phyloP scores from a whole-genome alignment of 2,888 invertebrate genomes.

The Busseola fusca region DNA sequence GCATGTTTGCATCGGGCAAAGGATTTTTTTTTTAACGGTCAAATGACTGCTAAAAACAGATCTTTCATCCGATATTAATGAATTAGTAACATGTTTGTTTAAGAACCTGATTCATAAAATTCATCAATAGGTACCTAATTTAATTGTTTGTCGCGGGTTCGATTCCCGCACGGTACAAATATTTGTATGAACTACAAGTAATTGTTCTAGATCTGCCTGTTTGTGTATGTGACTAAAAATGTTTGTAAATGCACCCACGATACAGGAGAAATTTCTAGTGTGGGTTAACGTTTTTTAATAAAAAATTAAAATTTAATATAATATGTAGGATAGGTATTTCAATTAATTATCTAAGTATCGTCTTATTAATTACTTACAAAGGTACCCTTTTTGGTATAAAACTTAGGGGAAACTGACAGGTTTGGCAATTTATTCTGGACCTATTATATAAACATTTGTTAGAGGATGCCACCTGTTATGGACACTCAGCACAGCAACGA shows the following conservation, averaged over 20 bases:
- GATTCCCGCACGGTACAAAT: too few species aligned
- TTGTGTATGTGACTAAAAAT: too few species aligned
- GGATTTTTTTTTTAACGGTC: neutral
- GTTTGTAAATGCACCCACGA: too few species aligned
- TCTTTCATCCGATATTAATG: neutral
- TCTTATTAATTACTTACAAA: neutral
- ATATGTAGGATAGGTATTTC: too few species aligned
- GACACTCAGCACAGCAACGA: neutral
- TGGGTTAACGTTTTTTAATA: too few species aligned
- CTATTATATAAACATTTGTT: slow-evolving; percentile 13
- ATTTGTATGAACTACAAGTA: too few species aligned
- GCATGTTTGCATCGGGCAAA: neutral
- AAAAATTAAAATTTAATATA: too few species aligned
- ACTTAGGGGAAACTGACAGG: neutral
- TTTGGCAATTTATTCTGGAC: slow-evolving; percentile 10
- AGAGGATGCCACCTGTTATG: slow-evolving; percentile 20
- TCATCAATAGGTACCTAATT: too few species aligned
- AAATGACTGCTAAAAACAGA: neutral
- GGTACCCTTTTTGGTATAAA: neutral
- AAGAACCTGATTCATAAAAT: neutral
- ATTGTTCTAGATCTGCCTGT: too few species aligned
- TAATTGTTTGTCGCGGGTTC: too few species aligned
- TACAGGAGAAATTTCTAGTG: too few species aligned
- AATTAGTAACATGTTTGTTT: neutral
- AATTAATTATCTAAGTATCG: too few species aligned